Conservation (phyloP, 2,113 vertebrate genomes). For the Salvelinus alpinus region DNA sequence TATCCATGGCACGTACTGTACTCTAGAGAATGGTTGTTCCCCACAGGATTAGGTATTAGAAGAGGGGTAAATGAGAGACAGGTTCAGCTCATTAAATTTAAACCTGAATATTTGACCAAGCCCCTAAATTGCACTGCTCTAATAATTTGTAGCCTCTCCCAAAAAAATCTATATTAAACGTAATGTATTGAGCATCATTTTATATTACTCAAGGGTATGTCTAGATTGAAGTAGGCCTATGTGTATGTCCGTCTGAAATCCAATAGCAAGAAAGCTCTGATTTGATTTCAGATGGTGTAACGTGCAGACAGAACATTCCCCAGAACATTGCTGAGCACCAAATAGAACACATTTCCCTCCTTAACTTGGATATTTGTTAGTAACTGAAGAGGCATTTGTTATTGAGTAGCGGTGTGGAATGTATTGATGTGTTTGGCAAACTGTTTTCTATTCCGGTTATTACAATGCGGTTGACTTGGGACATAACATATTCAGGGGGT, state of each 20-base stretch:
- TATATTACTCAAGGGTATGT: not conserved
- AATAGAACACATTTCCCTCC: too few species aligned
- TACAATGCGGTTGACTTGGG: not conserved
- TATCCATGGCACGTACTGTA: constrained; percentile 9
- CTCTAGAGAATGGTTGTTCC: not conserved
- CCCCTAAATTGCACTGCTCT: not conserved
- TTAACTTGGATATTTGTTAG: too few species aligned
- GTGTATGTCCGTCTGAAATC: not conserved
- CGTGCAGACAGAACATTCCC: too few species aligned
- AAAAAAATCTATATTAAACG: constrained; percentile 6
- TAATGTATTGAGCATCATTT: not conserved
- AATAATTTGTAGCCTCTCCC: not conserved
- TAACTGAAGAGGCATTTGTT: too few species aligned
- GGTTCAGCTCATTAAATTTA: constrained; percentile 35
- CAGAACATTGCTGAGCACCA: too few species aligned
- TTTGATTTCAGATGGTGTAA: not conserved
- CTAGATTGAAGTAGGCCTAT: not conserved
- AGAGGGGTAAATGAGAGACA: constrained; percentile 28
- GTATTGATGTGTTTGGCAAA: too few species aligned
- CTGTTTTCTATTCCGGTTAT: too few species aligned
- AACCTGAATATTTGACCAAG: constrained; percentile 6
- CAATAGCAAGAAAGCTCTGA: not conserved
- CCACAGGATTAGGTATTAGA: not conserved
- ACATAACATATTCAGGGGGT: not conserved
- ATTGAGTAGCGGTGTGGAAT: too few species aligned